Base-by-base conservation (phyloP, 2,888 invertebrate species). In the Eupithecia centaureata region DNA sequence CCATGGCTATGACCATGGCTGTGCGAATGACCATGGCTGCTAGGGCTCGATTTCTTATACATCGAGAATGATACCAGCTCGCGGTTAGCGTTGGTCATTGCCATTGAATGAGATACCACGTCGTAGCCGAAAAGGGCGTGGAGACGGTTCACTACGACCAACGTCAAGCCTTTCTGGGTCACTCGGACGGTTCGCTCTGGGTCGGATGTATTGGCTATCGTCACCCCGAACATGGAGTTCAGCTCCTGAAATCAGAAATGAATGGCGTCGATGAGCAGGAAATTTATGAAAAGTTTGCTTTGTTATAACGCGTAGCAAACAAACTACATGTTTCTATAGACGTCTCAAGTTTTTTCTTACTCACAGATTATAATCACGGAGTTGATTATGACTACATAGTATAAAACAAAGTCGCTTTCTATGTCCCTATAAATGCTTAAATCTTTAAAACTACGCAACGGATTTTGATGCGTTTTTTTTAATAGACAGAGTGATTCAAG, bases 101-200 rank as follows among this genome's bases (percentile, higher is more conserved):
- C 89, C 93, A 94, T 93, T 4, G 93, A 85, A 77, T 94, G 93
- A 0, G 93, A 93, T 1, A 92, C 85, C 13, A 94, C 93, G 77
- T 94, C 92, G 77, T 92, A 94, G 0, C 93, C 93, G 51, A 93
- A 84, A n/a, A 92, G 76, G 1, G 85, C 90, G 77, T 94, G 93
- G 2, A 94, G 82, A 5, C 92, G 83, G 79, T 94, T 94, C 38
- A 94, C 92, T 4, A 92, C 86, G 12, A 91, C 88, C 30, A 94
- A 76, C 0, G 93, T 92, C 5, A 93, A 74, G 0, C 93, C 91
- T 68, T 91, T 92, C 69, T 91, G 91, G 15, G 89, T 87, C 10
- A 93, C 82, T 3, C 86, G 82, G 2, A 94, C 92, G 1, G 89
- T 88, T 33, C 88, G 76, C 25, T 92, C 92, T 28, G 69, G 75